Percentiles rank a stretch among this genome's conserved stretches.
Evolutionary conservation across 2,888 invertebrate genomes (phyloP).

Genomic region (Cecidostiba fungosa): DNA sequence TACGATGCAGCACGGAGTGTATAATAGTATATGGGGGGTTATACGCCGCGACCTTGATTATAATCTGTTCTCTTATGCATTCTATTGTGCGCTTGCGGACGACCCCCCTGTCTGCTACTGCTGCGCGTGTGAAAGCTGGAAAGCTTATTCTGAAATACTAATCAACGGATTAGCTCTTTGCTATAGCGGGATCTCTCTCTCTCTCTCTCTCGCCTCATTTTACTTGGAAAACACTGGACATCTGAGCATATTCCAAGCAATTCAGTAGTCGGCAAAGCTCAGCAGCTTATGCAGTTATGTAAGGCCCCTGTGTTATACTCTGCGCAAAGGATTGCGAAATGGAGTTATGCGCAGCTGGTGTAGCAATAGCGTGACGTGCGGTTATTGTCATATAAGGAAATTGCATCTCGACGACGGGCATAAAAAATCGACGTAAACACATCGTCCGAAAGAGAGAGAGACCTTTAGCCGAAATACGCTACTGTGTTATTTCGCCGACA

Average conservation of each 20-base stretch:
- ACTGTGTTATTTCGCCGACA: too few species aligned
- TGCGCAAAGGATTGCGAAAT: background rate
- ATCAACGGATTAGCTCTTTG: conserved; percentile 28
- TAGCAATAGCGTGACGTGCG: background rate
- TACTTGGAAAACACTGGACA: conserved; percentile 10
- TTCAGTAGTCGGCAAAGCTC: conserved; percentile 5
- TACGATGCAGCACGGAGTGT: background rate
- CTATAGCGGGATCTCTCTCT: too few species aligned
- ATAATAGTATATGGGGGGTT: too few species aligned
- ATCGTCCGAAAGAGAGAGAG: too few species aligned
- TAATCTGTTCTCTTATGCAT: conserved; percentile 22
- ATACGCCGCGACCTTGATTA: background rate
- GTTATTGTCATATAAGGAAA: background rate
- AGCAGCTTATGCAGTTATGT: background rate
- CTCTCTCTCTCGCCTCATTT: background rate
- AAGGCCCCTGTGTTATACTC: background rate
- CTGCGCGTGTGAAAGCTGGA: background rate
- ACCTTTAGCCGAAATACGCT: too few species aligned
- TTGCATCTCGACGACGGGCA: background rate
- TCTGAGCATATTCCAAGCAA: background rate
- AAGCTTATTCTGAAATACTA: conserved; percentile 30
- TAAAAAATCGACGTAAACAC: too few species aligned
- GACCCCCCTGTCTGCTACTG: background rate
- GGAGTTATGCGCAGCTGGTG: background rate
- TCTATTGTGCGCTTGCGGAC: background rate